These are phyloP conservation scores for Podarcis siculus DNA, from an alignment of 2,797 vertebrate species.

Conservation along the genomic window DNA sequence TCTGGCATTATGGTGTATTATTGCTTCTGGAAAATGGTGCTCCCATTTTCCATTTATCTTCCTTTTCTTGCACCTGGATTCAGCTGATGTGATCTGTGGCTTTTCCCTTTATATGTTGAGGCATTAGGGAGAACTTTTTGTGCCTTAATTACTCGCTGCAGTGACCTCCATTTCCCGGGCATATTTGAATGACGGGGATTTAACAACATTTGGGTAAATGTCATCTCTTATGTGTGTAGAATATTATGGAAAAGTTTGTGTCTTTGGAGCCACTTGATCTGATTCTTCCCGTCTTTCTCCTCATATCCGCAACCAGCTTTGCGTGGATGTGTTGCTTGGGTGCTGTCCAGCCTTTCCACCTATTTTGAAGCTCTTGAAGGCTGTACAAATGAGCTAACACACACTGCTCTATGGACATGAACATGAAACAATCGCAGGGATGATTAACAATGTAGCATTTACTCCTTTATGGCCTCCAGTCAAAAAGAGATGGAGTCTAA, in stretches of 20 bases:
- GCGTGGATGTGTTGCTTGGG: neutral
- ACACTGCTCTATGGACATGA: neutral
- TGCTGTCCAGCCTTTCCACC: neutral
- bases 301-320: neutral
- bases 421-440: neutral
- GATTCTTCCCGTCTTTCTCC: neutral
- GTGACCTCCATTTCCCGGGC: conserved; percentile 71
- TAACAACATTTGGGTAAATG: conserved; percentile 67
- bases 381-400: neutral
- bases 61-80: conserved; percentile 26
- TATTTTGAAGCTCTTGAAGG: neutral
- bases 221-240: conserved; percentile 26
- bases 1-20: conserved; percentile 36
- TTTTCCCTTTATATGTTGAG: conserved; percentile 48
- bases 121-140: conserved; percentile 66
- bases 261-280: conserved; percentile 12
- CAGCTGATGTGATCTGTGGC: conserved; percentile 59
- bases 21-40: conserved; percentile 51
- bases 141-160: conserved; percentile 71
- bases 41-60: conserved; percentile 52
- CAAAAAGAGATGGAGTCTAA: neutral
- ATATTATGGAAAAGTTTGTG: conserved; percentile 38
- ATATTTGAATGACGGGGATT: conserved; percentile 55
- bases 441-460: neutral
- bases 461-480: neutral